Percentiles rank a stretch among this genome's conserved stretches.
Evolutionary conservation across 2,888 invertebrate genomes (phyloP).

Genomic region (Hypomecis punctinalis): DNA sequence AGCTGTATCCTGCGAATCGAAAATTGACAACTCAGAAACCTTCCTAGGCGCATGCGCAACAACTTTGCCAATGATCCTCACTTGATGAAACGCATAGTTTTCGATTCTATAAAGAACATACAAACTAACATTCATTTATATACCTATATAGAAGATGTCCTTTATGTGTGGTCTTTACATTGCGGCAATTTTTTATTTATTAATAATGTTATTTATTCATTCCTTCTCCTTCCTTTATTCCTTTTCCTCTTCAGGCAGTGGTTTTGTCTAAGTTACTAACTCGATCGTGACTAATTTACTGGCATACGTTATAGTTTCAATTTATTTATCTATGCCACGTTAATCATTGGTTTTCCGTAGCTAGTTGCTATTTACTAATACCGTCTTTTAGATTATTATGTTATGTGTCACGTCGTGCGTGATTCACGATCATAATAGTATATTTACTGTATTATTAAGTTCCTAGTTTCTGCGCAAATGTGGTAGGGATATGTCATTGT

Average conservation of each 20-base stretch:
- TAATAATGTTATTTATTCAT: too few species aligned
- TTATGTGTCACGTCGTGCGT: not conserved
- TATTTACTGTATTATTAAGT: conserved; percentile 5
- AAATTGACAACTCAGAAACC: too few species aligned
- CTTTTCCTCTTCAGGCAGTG: not conserved
- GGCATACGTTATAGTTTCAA: not conserved
- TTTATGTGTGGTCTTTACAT: too few species aligned
- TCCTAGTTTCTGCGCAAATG: not conserved
- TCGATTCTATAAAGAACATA: too few species aligned
- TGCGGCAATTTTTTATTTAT: too few species aligned
- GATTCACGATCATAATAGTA: not conserved
- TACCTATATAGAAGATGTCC: too few species aligned
- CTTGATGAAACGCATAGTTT: too few species aligned
- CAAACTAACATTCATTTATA: too few species aligned
- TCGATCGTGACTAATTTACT: conserved; percentile 20
- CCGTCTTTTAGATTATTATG: not conserved
- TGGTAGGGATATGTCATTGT: conserved; percentile 4
- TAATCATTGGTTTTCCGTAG: conserved; percentile 17
- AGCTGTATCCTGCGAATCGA: too few species aligned
- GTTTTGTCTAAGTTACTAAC: conserved; percentile 1
- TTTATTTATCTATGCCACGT: conserved; percentile 11
- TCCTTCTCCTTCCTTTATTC: too few species aligned
- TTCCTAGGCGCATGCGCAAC: too few species aligned
- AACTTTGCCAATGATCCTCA: too few species aligned
- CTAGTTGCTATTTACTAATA: conserved; percentile 2